Conservation (phyloP, 2,797 vertebrate species). For the Denticeps clupeoides region DNA sequence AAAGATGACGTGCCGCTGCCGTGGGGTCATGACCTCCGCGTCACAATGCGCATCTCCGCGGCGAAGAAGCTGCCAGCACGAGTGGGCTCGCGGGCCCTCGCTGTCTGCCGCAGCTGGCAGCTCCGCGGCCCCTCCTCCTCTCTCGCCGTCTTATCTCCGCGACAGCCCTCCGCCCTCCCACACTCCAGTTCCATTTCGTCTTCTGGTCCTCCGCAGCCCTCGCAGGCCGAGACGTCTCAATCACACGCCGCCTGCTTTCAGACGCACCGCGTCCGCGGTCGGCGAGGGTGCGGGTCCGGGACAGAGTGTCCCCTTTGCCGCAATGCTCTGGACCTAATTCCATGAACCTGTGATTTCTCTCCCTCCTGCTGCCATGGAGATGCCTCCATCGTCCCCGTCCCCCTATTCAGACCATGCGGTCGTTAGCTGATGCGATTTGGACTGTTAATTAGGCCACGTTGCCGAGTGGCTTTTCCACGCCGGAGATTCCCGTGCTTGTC, state of each 20-base stretch:
- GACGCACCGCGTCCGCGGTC: constrained; percentile 20
- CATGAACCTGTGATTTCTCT: constrained; percentile 31
- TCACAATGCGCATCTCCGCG: no score
- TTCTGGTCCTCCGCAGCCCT: constrained; percentile 52
- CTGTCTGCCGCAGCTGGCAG: constrained; percentile 32
- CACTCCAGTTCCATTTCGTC: constrained; percentile 57
- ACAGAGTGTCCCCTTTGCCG: no score
- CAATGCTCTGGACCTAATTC: constrained; percentile 20
- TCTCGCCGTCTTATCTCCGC: constrained; percentile 44
- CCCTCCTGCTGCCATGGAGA: no score
- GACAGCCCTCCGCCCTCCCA: constrained; percentile 39
- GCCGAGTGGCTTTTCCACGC: not conserved
- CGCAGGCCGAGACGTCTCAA: constrained; percentile 54
- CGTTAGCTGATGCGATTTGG: not conserved
- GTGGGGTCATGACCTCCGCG: no score
- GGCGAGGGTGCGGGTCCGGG: no score
- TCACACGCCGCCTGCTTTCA: constrained; percentile 36
- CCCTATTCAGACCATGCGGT: not conserved
- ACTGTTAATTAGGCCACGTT: constrained; percentile 1
- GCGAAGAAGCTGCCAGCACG: no score
- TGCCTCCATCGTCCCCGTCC: no score
- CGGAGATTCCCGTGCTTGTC: not conserved
- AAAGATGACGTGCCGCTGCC: no score
- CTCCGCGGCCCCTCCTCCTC: constrained; percentile 32
- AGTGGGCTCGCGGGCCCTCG: constrained; percentile 5